Base-by-base conservation (phyloP, 2,797 vertebrate species). In the Mus spretus region DNA sequence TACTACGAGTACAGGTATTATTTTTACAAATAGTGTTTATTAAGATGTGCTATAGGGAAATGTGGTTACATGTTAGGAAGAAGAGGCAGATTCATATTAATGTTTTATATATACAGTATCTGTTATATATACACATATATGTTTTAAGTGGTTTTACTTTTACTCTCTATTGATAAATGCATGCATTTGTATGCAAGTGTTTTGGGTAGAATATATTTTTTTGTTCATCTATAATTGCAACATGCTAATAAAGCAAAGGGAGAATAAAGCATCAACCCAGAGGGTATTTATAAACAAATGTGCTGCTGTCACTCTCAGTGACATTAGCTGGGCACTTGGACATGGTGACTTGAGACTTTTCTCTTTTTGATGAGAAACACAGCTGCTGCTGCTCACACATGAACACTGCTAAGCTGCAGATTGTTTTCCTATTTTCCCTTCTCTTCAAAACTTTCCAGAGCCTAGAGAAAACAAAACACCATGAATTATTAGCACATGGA, bases 401-500 rank as follows among this genome's bases (percentile, higher is more conserved):
- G 88, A 86, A 96, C 65, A 97, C 93, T 86, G 96, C 24, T 74
- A 94, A 90, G 77, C 59, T 93, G 65, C 65, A 40, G 72, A 89
- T 95, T 97, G 91, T 77, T 97, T 97, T 97, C 92, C 17, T 61
- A 1, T 87, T 98, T 94, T 61, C 92, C 95, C 88, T 89, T 97
- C 91, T 93, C 57, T 91, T 97, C 94, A 93, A 94, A 94, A 53
- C 95, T 98, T 98, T 97, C 96, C 95, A 97, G 80, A 96, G 87
- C 85, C 95, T 79, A 92, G 17, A 93, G 95, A 97, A 96, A 95
- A 96, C 50, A 96, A 96, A 96, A 80, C 70, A 78, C 13, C 2
- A 17, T 90, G 37, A 97, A 94, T 97, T 96, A 98, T 96, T 96
- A 96, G 72, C 50, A 95, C 28, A 3, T 75, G 96, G 95, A 96